These are phyloP conservation scores for Ibidorhyncha struthersii DNA, from an alignment of 2,113 vertebrate species.

Conservation along the genomic window DNA sequence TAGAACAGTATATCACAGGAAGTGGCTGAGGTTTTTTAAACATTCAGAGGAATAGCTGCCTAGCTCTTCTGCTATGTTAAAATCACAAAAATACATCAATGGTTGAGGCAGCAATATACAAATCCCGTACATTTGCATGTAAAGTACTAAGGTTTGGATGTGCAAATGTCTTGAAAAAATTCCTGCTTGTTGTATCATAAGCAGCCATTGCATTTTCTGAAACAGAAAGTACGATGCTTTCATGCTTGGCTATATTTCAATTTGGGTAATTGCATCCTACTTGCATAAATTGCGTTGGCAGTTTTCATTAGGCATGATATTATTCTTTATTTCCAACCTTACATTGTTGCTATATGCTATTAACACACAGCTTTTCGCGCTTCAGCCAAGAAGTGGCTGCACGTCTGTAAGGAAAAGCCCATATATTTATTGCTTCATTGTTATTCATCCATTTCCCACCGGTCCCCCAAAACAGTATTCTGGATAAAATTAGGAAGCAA, in stretches of 20 bases:
- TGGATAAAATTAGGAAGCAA: not conserved
- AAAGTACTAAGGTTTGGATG: not conserved
- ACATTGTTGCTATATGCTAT: not conserved
- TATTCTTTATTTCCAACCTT: conserved; percentile 13
- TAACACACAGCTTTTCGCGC: not conserved
- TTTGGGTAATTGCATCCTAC: conserved; percentile 4
- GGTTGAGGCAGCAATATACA: not conserved
- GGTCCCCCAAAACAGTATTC: not conserved
- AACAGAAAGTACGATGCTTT: not conserved
- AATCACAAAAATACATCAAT: not conserved
- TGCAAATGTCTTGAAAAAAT: not conserved
- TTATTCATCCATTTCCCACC: not conserved
- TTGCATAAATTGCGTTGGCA: conserved; percentile 19
- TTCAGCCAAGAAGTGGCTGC: not conserved
- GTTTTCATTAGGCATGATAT: conserved; percentile 16
- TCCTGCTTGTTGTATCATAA: not conserved
- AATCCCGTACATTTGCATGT: not conserved
- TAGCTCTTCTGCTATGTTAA: not conserved
- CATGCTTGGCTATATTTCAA: not conserved
- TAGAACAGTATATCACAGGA: not conserved
- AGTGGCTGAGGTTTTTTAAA: not conserved
- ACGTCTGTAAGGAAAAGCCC: not conserved
- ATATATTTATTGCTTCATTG: not conserved
- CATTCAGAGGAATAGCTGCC: not conserved
- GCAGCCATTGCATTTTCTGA: not conserved